Evolutionary conservation across 2,888 invertebrate genomes (phyloP), one percentile per base, ranked within the genome.

Genomic region (Anarsia innoxiella): DNA sequence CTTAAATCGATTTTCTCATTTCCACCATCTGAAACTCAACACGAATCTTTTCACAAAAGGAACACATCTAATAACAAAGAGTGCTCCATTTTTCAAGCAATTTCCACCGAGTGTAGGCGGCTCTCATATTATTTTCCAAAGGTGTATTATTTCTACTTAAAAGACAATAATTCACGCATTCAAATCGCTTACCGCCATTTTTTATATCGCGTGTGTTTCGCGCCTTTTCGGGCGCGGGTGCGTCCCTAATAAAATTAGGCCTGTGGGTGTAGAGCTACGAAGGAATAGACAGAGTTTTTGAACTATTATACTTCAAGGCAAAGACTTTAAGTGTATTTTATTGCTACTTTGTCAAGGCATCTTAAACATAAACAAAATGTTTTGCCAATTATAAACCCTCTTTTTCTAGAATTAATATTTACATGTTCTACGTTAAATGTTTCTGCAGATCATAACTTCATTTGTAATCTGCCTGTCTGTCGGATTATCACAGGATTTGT

Each of bases 201-300:
- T 83, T 84, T 84, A 83, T 77, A 83, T 84, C 82, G 84, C 84
- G 84, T 83, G 84, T 84, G 84, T 78, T 83, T 83, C 82, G 79
- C 83, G 82, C 83, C 83, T 82, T 82, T 77, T 82, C 79, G 76
- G 77, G 80, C 68, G 72, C 75, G 83, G 80, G 79, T 65, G 79
- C 69, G 78, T 80, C 76, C 72, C 76, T 84, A 84, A 84, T 83
- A 84, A 84, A 83, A 84, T 84, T 84, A 83, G 82, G 72, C 77
- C 74, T 63, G 56, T 53, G 48, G 59, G 46, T 54, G 57, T 53
- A 80, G 80, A 71, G 45, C 26, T 60, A 45, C 1, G 36, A 64
- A 61, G 4, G 0, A 6, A 11, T 34, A n/a, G n/a, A n/a, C n/a
- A n/a, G n/a, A n/a, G n/a, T n/a, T n/a, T n/a, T n/a, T n/a, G n/a